Evolutionary conservation across 2,113 vertebrate genomes (phyloP), one percentile per base, ranked within the genome.

Genomic region (Ammospiza nelsoni): DNA sequence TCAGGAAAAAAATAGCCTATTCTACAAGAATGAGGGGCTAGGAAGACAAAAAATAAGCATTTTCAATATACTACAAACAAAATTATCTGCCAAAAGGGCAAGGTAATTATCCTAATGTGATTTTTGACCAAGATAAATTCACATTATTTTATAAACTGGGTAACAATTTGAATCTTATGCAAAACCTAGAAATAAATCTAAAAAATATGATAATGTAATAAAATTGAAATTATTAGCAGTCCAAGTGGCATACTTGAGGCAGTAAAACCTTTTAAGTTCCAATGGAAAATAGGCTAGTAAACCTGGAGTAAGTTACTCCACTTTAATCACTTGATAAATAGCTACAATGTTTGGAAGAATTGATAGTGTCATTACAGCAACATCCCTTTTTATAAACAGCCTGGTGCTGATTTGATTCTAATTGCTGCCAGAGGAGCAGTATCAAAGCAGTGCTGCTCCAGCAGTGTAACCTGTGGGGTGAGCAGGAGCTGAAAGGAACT

Each of bases 141-240:
- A 80, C 96, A 79, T 94, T 96, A 95, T 96, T 96, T 97, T 96
- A 94, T 89, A 94, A 96, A 96, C 96, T 67, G 82, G 80, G 46
- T 94, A 96, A 87, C 92, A 89, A 97, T 97, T 97, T 96, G 94
- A 97, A 90, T 96, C 94, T 96, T 96, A 96, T 96, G 95, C 96
- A 97, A 97, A 97, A 93, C 76, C 86, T 94, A 84, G 90, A 96
- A 97, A 97, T 96, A 97, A 97, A 97, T 97, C 94, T 95, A 91
- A 97, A 95, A 97, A 97, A 97, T 96, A 97, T 97, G 96, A 89
- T 97, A 97, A 97, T 97, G 96, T 95, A 96, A 97, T 97, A 97
- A 97, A 97, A 95, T 87, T 6, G 20, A 94, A 96, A 97, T 97
- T 97, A 97, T 96, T 96, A 97, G 95, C 92, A 95, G 79, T 75